A percentile compares a stretch with the other conserved stretches of the same genome.
Evolutionary conservation across 2,888 invertebrate genomes (phyloP).

Genomic region (Sericinus montela): DNA sequence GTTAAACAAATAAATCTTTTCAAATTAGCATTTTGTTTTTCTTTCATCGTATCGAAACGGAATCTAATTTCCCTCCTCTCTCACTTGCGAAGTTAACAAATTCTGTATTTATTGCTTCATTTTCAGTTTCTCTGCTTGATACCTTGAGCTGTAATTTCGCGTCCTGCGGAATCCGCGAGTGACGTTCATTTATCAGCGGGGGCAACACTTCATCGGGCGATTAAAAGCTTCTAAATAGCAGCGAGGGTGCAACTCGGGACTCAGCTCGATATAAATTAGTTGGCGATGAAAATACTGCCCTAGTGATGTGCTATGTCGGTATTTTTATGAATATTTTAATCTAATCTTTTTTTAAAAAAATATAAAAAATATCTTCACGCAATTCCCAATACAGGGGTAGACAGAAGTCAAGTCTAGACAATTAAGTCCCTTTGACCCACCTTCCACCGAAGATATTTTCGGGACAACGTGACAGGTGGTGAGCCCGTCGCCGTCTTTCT

Average conservation of each 20-base stretch:
- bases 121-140: conserved; percentile 21
- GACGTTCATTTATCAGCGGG: conserved; percentile 64
- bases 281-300: conserved; percentile 56
- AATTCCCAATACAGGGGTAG: too few species aligned
- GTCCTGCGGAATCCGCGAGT: conserved; percentile 38
- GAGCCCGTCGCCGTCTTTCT: too few species aligned
- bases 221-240: conserved; percentile 75
- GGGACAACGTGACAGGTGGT: too few species aligned
- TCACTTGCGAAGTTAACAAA: neutral
- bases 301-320: conserved; percentile 33
- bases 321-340: neutral
- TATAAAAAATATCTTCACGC: too few species aligned
- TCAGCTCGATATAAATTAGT: conserved; percentile 71
- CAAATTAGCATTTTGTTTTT: too few species aligned
- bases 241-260: conserved; percentile 47
- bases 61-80: neutral
- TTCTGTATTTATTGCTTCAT: conserved; percentile 20
- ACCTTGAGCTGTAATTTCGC: conserved; percentile 39
- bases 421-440: too few species aligned
- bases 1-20: too few species aligned
- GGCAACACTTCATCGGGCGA: conserved; percentile 72
- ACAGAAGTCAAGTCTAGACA: too few species aligned
- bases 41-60: neutral
- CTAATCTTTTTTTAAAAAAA: too few species aligned
- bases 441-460: too few species aligned